These are phyloP conservation scores for Ornithoptera alexandrae DNA, from an alignment of 2,888 invertebrate genomes.

Conservation along the genomic window DNA sequence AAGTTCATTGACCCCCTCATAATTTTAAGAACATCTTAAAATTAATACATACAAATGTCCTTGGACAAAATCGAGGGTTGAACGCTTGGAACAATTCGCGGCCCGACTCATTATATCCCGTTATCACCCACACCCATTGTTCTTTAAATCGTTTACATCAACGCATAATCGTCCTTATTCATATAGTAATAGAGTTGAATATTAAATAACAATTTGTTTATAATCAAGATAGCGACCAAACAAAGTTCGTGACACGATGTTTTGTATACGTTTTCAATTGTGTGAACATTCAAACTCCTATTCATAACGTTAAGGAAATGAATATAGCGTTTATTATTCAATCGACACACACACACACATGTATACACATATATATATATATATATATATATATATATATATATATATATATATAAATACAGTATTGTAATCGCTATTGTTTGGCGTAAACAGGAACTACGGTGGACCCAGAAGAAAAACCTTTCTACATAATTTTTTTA, in stretches of 20 bases:
- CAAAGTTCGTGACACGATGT: slow-evolving; percentile 22
- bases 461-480: too few relatives aligned
- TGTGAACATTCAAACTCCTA: slow-evolving; percentile 14
- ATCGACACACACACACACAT: slow-evolving; percentile 6
- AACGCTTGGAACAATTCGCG: slow-evolving; percentile 17
- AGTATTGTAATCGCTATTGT: too few relatives aligned
- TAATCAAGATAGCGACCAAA: slow-evolving; percentile 22
- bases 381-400: too few relatives aligned
- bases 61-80: slow-evolving; percentile 16
- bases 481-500: too few relatives aligned
- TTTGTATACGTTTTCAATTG: slow-evolving; percentile 28
- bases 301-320: slow-evolving; percentile 11
- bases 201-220: neutral
- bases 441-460: too few relatives aligned
- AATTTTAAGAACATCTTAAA: neutral
- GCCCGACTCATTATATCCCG: slow-evolving; percentile 21
- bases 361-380: too few relatives aligned
- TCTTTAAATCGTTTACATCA: neutral
- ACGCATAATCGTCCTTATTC: slow-evolving; percentile 1
- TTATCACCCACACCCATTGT: slow-evolving; percentile 24
- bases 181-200: neutral
- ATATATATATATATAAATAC: too few relatives aligned
- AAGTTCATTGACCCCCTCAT: too few relatives aligned
- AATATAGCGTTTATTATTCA: slow-evolving; percentile 5
- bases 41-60: slow-evolving; percentile 4